Evolutionary conservation across 2,797 vertebrate species (phyloP).

Genomic region (Lepilemur ruficaudatus): DNA sequence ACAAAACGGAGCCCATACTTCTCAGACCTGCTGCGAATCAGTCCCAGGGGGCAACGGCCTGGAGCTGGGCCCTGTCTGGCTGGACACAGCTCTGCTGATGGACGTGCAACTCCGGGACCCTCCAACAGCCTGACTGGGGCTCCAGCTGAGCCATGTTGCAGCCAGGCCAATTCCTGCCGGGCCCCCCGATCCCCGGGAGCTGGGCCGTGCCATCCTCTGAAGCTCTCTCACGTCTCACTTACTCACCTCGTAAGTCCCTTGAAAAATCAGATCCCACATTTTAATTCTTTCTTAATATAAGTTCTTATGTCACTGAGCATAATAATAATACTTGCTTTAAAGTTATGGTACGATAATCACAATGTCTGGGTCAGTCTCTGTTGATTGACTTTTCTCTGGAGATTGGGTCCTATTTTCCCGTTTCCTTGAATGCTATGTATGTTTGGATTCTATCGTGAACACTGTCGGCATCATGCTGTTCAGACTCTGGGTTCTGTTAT

Average conservation of each 20-base stretch:
- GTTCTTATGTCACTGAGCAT: not conserved
- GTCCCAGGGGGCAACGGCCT: accelerated
- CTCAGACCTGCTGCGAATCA: not conserved
- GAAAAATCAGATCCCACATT: too few species aligned
- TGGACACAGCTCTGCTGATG: too few species aligned
- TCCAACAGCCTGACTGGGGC: not conserved
- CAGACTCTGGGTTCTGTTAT: not conserved
- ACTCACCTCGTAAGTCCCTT: accelerated
- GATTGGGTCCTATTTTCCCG: too few species aligned
- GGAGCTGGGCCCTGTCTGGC: too few species aligned
- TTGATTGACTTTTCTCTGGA: not conserved
- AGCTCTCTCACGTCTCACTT: too few species aligned
- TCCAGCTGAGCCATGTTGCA: accelerated
- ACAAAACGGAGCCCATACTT: accelerated
- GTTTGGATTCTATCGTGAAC: not conserved
- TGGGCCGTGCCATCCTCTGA: not conserved
- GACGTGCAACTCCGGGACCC: accelerated
- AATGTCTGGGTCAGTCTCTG: accelerated
- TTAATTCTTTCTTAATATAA: too few species aligned
- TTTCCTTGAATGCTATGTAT: not conserved
- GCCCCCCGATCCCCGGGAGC: accelerated
- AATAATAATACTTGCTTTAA: too few species aligned
- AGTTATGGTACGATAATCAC: not conserved
- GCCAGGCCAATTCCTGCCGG: accelerated
- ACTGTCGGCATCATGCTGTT: not conserved